Evolutionary conservation across 1,140 invertebrate genomes (phyloP), one percentile per base, ranked within the genome.

Genomic region (Glomeris maerens): DNA sequence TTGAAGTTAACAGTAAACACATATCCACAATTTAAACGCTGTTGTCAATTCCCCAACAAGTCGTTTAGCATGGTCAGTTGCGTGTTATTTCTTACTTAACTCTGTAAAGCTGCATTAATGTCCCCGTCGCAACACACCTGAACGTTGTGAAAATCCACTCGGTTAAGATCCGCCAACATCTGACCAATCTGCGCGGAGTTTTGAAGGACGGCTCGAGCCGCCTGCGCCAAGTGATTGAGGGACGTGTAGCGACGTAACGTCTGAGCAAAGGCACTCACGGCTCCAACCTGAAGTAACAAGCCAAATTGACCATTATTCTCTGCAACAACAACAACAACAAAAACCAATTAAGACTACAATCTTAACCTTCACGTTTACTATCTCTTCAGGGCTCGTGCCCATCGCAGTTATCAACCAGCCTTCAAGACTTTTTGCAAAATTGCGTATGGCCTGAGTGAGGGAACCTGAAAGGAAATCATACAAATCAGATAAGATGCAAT

Each of bases 111-210:
- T n/a, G n/a, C n/a, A n/a, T n/a, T n/a, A n/a, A n/a, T n/a, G n/a
- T 36, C 20, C 13, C 39, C 29, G 23, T 10, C 27, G 27, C n/a
- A 50, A 48, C 52, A 58, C 55, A 72, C 80, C 67, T 94, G 90
- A 3, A 97, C 90, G 73, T 95, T 94, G 61, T 88, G 84, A 71
- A 97, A 96, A 70, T 98, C 92, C 2, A 97, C 92, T 59, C 91
- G 80, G 72, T 93, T 96, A 42, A 98, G 73, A 73, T 99, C 95
- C 31, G 86, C 78, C 45, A 97, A 69, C 94, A 99, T 98, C 76
- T 98, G 89, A 60, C 79, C 78, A 57, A 98, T 95, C 75, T 97
- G 93, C 60, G 83, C 80, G 57, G 84, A 80, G 71, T 98, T 98
- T 68, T 92, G 88, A 47, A 98, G 77, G 28, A 98, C 93, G 45